Evolutionary conservation across 2,888 invertebrate genomes (phyloP).

Genomic region (Margaritifera margaritifera): DNA sequence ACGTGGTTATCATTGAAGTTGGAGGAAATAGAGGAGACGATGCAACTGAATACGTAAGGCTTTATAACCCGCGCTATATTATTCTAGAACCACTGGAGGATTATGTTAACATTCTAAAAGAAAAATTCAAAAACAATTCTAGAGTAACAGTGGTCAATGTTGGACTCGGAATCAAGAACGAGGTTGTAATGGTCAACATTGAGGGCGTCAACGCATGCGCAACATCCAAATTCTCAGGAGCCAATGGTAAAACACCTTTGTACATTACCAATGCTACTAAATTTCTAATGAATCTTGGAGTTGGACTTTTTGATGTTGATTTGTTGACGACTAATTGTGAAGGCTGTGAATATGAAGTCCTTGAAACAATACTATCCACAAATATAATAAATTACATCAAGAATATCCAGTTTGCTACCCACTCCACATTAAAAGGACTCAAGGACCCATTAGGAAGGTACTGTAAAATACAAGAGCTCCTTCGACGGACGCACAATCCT

Average conservation of each 20-base stretch:
- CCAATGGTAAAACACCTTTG: constrained; percentile 25
- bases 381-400: constrained; percentile 31
- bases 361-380: constrained; percentile 32
- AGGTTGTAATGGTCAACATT: constrained; percentile 31
- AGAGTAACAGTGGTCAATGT: too few species aligned
- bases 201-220: constrained; percentile 40
- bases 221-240: constrained; percentile 36
- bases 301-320: constrained; percentile 39
- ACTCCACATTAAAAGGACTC: constrained; percentile 21
- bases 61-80: too few species aligned
- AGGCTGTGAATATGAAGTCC: constrained; percentile 42
- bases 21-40: too few species aligned
- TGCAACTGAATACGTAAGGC: too few species aligned
- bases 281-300: constrained; percentile 34
- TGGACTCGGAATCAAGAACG: too few species aligned
- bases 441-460: constrained; percentile 31
- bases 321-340: constrained; percentile 44
- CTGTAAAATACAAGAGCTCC: constrained; percentile 36
- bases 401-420: too few species aligned
- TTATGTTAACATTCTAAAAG: too few species aligned
- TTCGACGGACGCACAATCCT: constrained; percentile 37
- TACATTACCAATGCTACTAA: constrained; percentile 34
- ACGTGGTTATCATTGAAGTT: too few species aligned
- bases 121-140: too few species aligned
- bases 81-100: too few species aligned